These are phyloP conservation scores for Collichthys lucidus DNA, from an alignment of 2,113 vertebrate species.

Conservation along the genomic window DNA sequence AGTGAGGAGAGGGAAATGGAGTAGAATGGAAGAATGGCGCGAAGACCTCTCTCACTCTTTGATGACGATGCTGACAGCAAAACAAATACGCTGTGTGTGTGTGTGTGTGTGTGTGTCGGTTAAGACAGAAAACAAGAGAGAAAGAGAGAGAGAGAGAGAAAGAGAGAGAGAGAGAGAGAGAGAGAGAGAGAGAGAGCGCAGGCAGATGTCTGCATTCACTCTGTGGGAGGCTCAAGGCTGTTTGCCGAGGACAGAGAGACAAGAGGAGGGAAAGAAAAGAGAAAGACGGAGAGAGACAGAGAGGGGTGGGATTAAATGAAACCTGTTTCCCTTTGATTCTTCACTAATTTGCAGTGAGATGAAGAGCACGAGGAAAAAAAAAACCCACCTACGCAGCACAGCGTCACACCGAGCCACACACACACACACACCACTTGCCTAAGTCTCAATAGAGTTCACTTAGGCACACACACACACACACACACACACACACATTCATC, in stretches of 20 bases:
- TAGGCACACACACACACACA: constrained; percentile 39
- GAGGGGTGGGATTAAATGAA: constrained; percentile 73
- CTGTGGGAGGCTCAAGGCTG: constrained; percentile 81
- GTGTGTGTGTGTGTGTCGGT: constrained; percentile 32
- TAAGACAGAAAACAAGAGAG: constrained; percentile 45
- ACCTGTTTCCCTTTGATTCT: constrained; percentile 81
- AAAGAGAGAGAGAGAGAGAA: constrained; percentile 34
- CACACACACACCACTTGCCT: constrained; percentile 32
- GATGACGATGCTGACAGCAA: constrained; percentile 73
- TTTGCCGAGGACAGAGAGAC: constrained; percentile 73
- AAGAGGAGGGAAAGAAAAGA: constrained; percentile 52
- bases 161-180: constrained; percentile 33
- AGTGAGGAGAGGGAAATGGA: constrained; percentile 49
- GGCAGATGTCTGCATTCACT: constrained; percentile 78
- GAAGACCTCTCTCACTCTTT: constrained; percentile 70
- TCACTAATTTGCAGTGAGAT: constrained; percentile 78
- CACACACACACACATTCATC: constrained; percentile 33
- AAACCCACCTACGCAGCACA: constrained; percentile 71
- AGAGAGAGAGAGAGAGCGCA: constrained; percentile 55
- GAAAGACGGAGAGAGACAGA: constrained; percentile 60
- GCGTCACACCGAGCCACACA: constrained; percentile 59
- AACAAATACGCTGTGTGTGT: constrained; percentile 61
- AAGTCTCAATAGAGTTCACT: constrained; percentile 64
- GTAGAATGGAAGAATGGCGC: constrained; percentile 61
- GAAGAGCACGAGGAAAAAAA: constrained; percentile 71